Evolutionary conservation across 2,888 invertebrate species (phyloP), one percentile per base, ranked within the genome.

Genomic region (Rhopalosiphum nymphaeae): DNA sequence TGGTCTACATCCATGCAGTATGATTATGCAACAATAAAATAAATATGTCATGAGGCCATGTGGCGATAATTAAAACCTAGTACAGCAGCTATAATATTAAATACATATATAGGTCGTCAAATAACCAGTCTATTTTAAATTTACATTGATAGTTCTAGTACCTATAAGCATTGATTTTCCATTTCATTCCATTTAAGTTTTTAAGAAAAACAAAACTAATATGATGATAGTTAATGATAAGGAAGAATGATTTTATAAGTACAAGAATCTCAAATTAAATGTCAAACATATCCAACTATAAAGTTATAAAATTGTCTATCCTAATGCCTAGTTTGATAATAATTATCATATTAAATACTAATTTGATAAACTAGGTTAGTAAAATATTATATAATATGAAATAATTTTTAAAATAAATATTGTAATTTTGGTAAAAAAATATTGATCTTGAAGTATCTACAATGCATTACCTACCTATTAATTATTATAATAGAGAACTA

Each of bases 21-120:
- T 61, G 44, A 25, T 46, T 67, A 3, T 67, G 44, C n/a, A 90
- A 90, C n/a, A 90, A 67, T 29, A 90, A 67, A 46, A 67, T 67
- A 46, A 46, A 61, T 67, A 67, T 61, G 46, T 67, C 26, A 67
- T 49, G n/a, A 90, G 46, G 90, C 44, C 44, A 57, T n/a, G 21
- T 44, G 53, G 29, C 25, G 89, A 89, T 89, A 42, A 89, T 42
- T 44, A 26, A 13, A n/a, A 88, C 13, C 13, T 44, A 42, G 85
- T 84, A 16, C n/a, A 36, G n/a, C n/a, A n/a, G 36, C 78, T 21
- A 78, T 78, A 78, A n/a, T 61, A 84, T 78, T n/a, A n/a, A n/a
- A 42, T 36, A 11, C 9, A 42, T 88, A 53, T 46, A 89, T 61
- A 61, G 29, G 42, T 56, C 26, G 26, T 42, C 26, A 36, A 88